Evolutionary conservation across 23 tunicate genomes (phyloP).

Genomic region (Clavelina lepadiformis): DNA sequence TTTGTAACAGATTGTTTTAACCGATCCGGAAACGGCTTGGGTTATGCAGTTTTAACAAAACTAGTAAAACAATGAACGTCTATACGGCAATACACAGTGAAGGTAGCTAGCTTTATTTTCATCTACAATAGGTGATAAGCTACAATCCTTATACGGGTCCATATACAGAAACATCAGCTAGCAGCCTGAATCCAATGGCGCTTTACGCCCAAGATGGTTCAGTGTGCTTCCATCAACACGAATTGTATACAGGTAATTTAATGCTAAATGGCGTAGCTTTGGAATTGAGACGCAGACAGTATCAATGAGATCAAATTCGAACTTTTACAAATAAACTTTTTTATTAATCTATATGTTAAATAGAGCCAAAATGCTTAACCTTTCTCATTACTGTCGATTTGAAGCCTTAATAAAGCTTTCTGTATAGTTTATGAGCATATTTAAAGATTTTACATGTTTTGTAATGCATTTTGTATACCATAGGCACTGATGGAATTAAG

Average conservation of each 20-base stretch:
- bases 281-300: no score
- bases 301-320: no score
- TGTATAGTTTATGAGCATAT: no score
- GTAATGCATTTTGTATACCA: not conserved
- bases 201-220: not conserved
- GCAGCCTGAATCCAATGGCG: not conserved
- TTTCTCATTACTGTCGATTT: not conserved
- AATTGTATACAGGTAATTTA: conserved; percentile 3
- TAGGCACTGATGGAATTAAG: not conserved
- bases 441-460: no score
- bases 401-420: not conserved
- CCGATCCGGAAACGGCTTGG: no score
- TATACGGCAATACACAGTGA: not conserved
- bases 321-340: no score
- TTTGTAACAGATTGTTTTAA: no score
- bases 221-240: conserved; percentile 19
- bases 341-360: no score
- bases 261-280: not conserved
- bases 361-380: no score
- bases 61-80: not conserved
- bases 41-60: no score
- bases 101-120: not conserved
- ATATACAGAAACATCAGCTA: not conserved
- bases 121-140: conserved; percentile 8
- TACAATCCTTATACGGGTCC: conserved; percentile 22